These are phyloP conservation scores for Sprattus sprattus DNA, from an alignment of 2,113 vertebrate species.

Conservation along the genomic window DNA sequence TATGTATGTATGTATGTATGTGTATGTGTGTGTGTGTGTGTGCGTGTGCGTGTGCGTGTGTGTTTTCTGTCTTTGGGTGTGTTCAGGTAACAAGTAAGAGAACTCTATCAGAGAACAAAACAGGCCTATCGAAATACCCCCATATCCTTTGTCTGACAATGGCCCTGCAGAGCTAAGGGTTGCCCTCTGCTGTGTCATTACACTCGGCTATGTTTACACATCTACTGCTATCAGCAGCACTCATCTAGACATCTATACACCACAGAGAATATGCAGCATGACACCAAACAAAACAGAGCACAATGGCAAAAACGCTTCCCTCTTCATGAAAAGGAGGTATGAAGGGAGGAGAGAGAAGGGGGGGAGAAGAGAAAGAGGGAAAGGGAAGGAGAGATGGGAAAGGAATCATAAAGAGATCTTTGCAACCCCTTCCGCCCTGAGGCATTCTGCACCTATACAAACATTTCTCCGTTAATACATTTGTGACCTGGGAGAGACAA, in stretches of 20 bases:
- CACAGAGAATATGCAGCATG: not conserved
- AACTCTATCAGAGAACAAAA: not conserved
- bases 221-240: not conserved
- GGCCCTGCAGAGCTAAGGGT: slow-evolving; percentile 12
- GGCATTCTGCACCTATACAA: slow-evolving; percentile 29
- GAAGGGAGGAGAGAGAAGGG: not conserved
- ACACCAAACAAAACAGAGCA: not conserved
- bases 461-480: slow-evolving; percentile 23
- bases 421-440: not conserved
- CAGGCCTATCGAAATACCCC: not conserved
- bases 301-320: not conserved
- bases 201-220: not conserved
- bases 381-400: not conserved
- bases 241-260: not conserved
- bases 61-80: not conserved
- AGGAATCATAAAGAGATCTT: slow-evolving; percentile 5
- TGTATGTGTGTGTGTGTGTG: not conserved
- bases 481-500: slow-evolving; percentile 7
- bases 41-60: not conserved
- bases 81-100: not conserved
- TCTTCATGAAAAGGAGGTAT: not conserved
- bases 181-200: not conserved
- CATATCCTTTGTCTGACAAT: slow-evolving; percentile 14
- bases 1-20: not conserved
- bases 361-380: not conserved